Evolutionary conservation across 2,797 vertebrate genomes (phyloP).

Genomic region (Megalops cyprinoides): DNA sequence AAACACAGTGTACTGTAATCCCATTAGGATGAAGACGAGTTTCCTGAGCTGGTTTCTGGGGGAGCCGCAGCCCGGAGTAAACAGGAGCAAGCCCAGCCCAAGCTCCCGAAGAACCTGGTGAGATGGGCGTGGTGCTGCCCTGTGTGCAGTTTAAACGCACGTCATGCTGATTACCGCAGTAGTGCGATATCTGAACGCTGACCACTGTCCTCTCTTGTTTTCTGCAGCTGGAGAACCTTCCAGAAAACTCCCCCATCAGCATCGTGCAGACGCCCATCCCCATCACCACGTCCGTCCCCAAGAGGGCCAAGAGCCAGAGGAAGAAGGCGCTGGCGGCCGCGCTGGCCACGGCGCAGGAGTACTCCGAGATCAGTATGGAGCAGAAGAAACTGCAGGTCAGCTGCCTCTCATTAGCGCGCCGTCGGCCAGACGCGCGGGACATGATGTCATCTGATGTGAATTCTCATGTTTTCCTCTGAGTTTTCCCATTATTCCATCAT

Average conservation of each 20-base stretch:
- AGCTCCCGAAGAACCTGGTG: conserved; percentile 89
- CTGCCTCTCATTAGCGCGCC: background rate
- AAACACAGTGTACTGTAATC: background rate
- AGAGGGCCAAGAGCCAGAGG: conserved; percentile 97
- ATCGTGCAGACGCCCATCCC: conserved; percentile 98
- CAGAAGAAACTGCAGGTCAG: conserved; percentile 85
- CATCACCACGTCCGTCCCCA: conserved; percentile 96
- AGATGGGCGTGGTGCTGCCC: background rate
- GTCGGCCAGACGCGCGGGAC: background rate
- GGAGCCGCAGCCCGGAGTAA: conserved; percentile 74
- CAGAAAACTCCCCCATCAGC: conserved; percentile 95
- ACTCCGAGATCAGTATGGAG: conserved; percentile 98
- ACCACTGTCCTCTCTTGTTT: conserved; percentile 14
- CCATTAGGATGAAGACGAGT: conserved; percentile 90
- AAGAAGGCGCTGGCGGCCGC: conserved; percentile 97
- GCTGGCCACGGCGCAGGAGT: conserved; percentile 94
- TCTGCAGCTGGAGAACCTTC: conserved; percentile 88
- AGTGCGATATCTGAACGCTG: background rate
- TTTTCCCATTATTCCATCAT: background rate
- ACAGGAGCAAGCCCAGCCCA: conserved; percentile 81
- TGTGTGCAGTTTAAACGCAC: background rate
- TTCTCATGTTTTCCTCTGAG: background rate
- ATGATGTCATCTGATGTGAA: background rate
- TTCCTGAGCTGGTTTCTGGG: conserved; percentile 85
- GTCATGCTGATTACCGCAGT: conserved; percentile 1